A percentile compares a stretch with the other conserved stretches of the same genome.
Conservation (phyloP, 2,113 vertebrate genomes). For the Meriones unguiculatus region DNA sequence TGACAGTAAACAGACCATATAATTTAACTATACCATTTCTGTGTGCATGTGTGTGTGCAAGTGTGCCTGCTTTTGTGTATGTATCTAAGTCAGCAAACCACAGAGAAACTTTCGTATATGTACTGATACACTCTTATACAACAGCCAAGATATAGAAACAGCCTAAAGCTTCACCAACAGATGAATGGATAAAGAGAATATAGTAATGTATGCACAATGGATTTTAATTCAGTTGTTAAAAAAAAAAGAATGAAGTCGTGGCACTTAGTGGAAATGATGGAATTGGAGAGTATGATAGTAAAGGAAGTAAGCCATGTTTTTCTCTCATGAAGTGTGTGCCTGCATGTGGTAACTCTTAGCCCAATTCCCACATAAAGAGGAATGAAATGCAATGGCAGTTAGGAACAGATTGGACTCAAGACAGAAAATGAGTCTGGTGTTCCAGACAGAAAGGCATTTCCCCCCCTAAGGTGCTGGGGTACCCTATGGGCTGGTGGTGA, state of each 20-base stretch:
- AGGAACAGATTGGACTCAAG: constrained; percentile 4
- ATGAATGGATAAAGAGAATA: not conserved
- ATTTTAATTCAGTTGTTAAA: not conserved
- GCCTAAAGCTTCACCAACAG: not conserved
- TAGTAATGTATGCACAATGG: not conserved
- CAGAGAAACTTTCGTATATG: not conserved
- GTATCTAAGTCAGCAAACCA: not conserved
- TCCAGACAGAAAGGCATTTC: not conserved
- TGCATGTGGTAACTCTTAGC: not conserved
- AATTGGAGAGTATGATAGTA: not conserved
- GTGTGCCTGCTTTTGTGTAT: not conserved
- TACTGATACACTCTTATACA: not conserved
- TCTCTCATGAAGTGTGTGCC: not conserved
- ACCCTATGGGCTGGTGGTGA: not conserved
- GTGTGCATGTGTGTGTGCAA: not conserved
- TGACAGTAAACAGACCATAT: not conserved
- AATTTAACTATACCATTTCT: not conserved
- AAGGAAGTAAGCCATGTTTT: not conserved
- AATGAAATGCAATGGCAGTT: not conserved
- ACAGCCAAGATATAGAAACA: not conserved
- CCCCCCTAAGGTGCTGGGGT: not conserved
- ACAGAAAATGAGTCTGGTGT: constrained; percentile 13
- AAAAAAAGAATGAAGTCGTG: not conserved
- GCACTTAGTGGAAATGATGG: not conserved
- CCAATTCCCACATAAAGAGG: not conserved